A percentile compares a stretch with the other conserved stretches of the same genome.
Conservation (phyloP, 2,113 vertebrate genomes). For the Caloenas nicobarica region DNA sequence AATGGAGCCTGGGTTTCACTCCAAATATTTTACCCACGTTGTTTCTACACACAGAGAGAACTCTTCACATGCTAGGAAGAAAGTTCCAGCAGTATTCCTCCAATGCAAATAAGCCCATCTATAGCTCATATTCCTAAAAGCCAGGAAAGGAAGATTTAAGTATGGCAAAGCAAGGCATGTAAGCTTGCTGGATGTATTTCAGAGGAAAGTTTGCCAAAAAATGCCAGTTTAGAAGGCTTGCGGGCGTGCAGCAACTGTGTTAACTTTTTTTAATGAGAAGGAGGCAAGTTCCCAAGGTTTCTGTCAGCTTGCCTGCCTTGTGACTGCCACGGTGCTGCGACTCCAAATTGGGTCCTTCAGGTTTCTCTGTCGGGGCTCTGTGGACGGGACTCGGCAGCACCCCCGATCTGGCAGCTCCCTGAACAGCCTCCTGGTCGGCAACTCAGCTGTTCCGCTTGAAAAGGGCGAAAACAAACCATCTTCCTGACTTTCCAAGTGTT, state of each 20-base stretch:
- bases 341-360: background rate
- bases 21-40: slow-evolving; percentile 35
- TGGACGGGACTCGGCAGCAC: background rate
- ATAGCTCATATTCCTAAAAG: background rate
- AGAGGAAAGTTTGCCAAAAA: background rate
- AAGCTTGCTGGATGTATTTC: background rate
- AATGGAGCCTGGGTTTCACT: slow-evolving; percentile 27
- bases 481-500: background rate
- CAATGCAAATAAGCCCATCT: background rate
- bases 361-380: background rate
- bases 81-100: slow-evolving; percentile 24
- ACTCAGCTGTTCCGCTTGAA: background rate
- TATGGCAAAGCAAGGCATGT: background rate
- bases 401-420: background rate
- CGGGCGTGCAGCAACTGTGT: background rate
- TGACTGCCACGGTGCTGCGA: background rate
- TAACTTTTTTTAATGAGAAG: background rate
- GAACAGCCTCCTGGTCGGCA: rapidly evolving
- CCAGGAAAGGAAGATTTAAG: background rate
- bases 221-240: background rate
- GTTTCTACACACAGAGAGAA: slow-evolving; percentile 32
- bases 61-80: background rate
- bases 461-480: background rate
- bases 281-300: background rate
- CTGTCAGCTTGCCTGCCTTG: background rate